Conservation (phyloP, 2,113 vertebrate genomes). For the Indicator maculatus region DNA sequence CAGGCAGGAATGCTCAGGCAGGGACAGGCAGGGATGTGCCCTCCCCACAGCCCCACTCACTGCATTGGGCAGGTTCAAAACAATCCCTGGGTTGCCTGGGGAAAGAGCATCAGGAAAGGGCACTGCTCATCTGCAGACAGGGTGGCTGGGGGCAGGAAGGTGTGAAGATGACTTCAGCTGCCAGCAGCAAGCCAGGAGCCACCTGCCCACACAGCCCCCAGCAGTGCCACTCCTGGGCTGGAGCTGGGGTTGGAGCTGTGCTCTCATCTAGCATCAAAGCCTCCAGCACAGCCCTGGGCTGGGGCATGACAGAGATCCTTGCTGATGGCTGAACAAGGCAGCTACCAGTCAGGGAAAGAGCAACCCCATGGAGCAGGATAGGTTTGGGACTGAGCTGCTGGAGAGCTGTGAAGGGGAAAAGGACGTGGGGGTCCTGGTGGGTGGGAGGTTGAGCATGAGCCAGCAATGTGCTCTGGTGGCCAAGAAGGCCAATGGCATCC, state of each 20-base stretch:
- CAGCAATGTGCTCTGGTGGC: too few species aligned
- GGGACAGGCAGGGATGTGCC: rapidly evolving
- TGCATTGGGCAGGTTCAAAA: background rate
- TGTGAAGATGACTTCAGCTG: background rate
- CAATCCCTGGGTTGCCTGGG: background rate
- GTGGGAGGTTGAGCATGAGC: too few species aligned
- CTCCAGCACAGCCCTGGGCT: background rate
- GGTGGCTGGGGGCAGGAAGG: background rate
- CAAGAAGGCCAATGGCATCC: too few species aligned
- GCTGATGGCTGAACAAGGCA: background rate
- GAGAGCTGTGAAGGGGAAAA: too few species aligned
- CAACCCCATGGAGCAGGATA: too few species aligned
- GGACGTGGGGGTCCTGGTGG: too few species aligned
- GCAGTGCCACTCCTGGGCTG: rapidly evolving
- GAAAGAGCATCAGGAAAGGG: background rate
- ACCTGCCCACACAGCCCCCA: background rate
- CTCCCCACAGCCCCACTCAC: background rate
- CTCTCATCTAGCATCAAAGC: background rate
- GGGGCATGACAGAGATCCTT: background rate
- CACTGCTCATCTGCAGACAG: background rate
- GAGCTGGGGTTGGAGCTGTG: background rate
- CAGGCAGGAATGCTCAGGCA: background rate
- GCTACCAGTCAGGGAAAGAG: background rate
- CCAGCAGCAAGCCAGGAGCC: background rate
- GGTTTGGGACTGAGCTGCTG: too few species aligned